Evolutionary conservation across 2,797 vertebrate species (phyloP).

Genomic region (Neoniphon sammara): DNA sequence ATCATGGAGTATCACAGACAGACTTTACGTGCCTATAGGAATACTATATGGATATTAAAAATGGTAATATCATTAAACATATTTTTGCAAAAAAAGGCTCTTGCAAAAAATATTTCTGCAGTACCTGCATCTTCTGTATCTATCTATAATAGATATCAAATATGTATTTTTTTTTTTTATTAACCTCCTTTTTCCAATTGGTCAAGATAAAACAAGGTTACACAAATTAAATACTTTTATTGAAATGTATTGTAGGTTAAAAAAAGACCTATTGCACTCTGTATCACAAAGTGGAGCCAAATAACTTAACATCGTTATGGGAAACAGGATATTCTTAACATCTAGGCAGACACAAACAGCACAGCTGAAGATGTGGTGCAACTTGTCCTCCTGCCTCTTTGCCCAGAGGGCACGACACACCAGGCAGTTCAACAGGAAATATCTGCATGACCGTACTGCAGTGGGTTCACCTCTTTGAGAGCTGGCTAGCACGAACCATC

Average conservation of each 20-base stretch:
- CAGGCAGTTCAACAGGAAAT: background rate
- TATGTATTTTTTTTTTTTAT: too few relatives aligned
- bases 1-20: too few relatives aligned
- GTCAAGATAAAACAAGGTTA: background rate
- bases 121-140: too few relatives aligned
- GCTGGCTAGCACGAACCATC: background rate
- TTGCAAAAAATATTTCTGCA: too few relatives aligned
- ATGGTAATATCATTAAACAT: too few relatives aligned
- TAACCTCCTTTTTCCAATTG: too few relatives aligned
- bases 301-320: slow-evolving; percentile 45
- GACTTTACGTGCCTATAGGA: too few relatives aligned
- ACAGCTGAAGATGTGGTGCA: background rate
- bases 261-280: slow-evolving; percentile 14
- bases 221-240: slow-evolving; percentile 42
- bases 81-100: too few relatives aligned
- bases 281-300: slow-evolving; percentile 32
- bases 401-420: background rate
- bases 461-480: background rate
- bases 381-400: background rate
- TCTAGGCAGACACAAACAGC: background rate
- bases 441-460: background rate
- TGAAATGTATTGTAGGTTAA: slow-evolving; percentile 24
- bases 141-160: too few relatives aligned
- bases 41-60: too few relatives aligned
- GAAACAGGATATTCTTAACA: slow-evolving; percentile 9